These are phyloP conservation scores for Sycobia sp. DNA, from an alignment of 1,140 invertebrate species.

Conservation along the genomic window DNA sequence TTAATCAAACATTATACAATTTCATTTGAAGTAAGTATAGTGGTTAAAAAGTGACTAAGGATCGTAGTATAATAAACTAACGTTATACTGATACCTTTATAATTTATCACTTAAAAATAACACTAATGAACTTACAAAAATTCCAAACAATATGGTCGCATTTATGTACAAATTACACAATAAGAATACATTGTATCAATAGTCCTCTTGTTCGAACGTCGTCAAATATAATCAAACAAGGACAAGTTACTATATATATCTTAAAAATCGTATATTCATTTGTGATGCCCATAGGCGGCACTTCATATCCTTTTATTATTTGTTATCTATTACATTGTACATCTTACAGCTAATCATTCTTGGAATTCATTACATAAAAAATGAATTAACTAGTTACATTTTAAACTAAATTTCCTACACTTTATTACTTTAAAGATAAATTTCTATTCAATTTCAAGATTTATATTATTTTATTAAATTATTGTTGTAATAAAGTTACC, in stretches of 20 bases:
- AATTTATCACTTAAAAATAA: neutral
- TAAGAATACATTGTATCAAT: neutral
- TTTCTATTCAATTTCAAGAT: too few relatives aligned
- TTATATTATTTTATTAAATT: too few relatives aligned
- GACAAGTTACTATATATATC: too few relatives aligned
- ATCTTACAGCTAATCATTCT: conserved; percentile 1
- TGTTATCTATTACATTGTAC: neutral
- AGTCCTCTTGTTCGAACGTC: too few relatives aligned
- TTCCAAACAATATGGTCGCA: conserved; percentile 1
- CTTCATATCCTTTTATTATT: neutral
- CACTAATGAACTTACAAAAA: conserved; percentile 9
- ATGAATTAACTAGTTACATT: too few relatives aligned
- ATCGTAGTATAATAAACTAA: neutral
- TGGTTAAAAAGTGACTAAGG: neutral
- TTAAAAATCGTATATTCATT: too few relatives aligned
- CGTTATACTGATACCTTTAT: neutral
- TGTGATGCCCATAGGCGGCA: neutral
- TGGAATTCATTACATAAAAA: neutral
- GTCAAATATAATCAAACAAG: too few relatives aligned
- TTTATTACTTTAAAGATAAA: too few relatives aligned
- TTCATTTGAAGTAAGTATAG: too few relatives aligned
- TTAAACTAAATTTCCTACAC: too few relatives aligned
- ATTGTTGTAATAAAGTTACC: too few relatives aligned
- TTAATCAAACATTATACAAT: neutral
- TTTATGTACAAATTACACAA: conserved; percentile 17